Evolutionary conservation across 23 tunicate genomes (phyloP).

Genomic region (Aplidium turbinatum): DNA sequence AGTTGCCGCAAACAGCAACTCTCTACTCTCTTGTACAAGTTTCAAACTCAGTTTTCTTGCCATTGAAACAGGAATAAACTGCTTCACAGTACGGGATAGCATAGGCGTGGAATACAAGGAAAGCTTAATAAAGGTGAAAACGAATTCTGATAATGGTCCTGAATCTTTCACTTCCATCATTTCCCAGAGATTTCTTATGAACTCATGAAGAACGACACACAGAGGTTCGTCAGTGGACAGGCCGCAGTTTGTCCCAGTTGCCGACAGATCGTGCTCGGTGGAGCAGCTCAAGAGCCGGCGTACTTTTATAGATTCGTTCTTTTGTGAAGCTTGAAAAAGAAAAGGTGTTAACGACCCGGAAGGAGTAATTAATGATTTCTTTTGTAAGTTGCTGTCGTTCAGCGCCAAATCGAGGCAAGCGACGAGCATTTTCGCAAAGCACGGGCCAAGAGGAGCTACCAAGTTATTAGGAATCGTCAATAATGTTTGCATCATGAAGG

Average conservation of each 20-base stretch:
- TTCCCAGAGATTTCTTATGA: constrained; percentile 33
- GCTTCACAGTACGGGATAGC: constrained; percentile 72
- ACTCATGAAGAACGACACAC: constrained; percentile 26
- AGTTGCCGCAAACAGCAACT: constrained; percentile 64
- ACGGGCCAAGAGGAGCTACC: constrained; percentile 54
- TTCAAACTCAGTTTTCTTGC: constrained; percentile 30
- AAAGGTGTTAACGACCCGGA: constrained; percentile 20
- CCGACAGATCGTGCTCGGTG: constrained; percentile 81
- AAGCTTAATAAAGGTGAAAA: constrained; percentile 44
- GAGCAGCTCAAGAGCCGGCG: constrained; percentile 85
- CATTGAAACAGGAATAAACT: constrained; percentile 57
- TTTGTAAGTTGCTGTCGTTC: constrained; percentile 39
- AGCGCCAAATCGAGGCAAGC: constrained; percentile 62
- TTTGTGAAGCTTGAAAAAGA: constrained; percentile 27
- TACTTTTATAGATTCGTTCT: constrained; percentile 26
- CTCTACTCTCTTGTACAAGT: constrained; percentile 36
- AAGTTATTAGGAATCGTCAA: constrained; percentile 32
- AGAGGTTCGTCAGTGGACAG: constrained; percentile 54
- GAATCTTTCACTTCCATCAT: not conserved
- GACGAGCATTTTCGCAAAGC: constrained; percentile 57
- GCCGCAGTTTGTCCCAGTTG: constrained; percentile 36
- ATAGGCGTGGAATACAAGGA: constrained; percentile 54
- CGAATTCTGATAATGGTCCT: constrained; percentile 54
- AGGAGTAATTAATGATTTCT: constrained; percentile 37
- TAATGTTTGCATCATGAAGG: constrained; percentile 40